Conservation (phyloP, 2,888 invertebrate species). For the Cotesia congregata region DNA sequence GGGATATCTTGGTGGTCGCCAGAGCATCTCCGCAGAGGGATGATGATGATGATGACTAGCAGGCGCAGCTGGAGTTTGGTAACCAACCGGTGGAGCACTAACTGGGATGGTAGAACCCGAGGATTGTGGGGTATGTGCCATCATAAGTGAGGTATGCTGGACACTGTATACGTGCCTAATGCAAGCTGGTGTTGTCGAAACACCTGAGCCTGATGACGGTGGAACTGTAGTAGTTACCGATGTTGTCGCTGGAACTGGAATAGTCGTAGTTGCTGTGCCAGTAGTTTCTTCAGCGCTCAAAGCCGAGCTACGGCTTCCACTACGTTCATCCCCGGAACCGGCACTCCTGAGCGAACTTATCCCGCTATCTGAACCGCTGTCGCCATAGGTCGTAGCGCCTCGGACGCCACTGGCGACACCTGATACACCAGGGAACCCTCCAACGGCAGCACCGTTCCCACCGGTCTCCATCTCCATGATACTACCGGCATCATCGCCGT, state of each 20-base stretch:
- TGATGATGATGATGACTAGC: conserved; percentile 57
- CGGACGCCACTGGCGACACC: conserved; percentile 52
- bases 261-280: conserved; percentile 68
- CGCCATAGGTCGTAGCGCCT: conserved; percentile 68
- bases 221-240: conserved; percentile 33
- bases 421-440: conserved; percentile 69
- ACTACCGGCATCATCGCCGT: conserved; percentile 64
- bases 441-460: conserved; percentile 65
- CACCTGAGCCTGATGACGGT: conserved; percentile 60
- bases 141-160: conserved; percentile 75
- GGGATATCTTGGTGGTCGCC: conserved; percentile 71
- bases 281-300: conserved; percentile 81
- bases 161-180: conserved; percentile 75
- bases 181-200: conserved; percentile 61
- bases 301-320: conserved; percentile 82
- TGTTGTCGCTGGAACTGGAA: conserved; percentile 41
- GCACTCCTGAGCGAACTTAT: conserved; percentile 83
- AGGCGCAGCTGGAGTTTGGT: conserved; percentile 53
- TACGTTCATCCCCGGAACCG: conserved; percentile 81
- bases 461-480: conserved; percentile 66
- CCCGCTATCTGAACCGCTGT: conserved; percentile 77
- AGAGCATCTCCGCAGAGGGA: conserved; percentile 64
- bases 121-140: conserved; percentile 72
- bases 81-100: conserved; percentile 63
- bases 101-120: conserved; percentile 46